Conservation (phyloP, 2,797 vertebrate genomes). For the Sardinella longiceps region DNA sequence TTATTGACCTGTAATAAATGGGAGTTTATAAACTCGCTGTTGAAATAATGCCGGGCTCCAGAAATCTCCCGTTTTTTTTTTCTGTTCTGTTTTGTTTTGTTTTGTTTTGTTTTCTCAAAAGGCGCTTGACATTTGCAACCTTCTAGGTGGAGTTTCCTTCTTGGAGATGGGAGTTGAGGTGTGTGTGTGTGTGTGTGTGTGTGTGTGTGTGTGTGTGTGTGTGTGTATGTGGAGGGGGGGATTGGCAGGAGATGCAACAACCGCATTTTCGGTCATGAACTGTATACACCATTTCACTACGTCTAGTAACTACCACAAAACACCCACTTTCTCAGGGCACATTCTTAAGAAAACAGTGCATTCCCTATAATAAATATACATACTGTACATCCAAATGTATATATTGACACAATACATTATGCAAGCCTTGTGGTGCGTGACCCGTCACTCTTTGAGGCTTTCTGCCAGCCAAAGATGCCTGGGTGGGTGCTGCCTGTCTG, state of each 20-base stretch:
- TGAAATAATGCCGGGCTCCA: conserved; percentile 63
- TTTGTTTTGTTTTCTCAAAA: conserved; percentile 24
- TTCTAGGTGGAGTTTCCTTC: conserved; percentile 77
- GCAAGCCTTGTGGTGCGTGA: conserved; percentile 4
- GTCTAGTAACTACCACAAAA: neutral
- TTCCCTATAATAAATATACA: conserved; percentile 2
- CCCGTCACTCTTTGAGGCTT: neutral
- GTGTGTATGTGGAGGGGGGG: neutral
- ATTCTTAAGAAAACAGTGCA: neutral
- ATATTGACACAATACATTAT: conserved; percentile 16
- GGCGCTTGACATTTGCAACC: conserved; percentile 56
- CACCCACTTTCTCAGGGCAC: neutral
- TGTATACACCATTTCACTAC: conserved; percentile 54
- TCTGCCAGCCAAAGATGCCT: neutral
- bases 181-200: neutral
- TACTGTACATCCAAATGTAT: neutral
- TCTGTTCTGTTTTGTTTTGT: too few species aligned
- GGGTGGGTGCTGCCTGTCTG: neutral
- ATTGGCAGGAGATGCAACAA: conserved; percentile 15
- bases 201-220: neutral
- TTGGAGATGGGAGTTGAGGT: conserved; percentile 41
- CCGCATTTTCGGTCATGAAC: conserved; percentile 57
- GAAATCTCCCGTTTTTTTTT: conserved; percentile 51
- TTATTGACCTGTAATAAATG: conserved; percentile 57
- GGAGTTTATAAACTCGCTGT: conserved; percentile 68